Base-by-base conservation (phyloP, 2,113 vertebrate species). In the Microcebus lehilahytsara region DNA sequence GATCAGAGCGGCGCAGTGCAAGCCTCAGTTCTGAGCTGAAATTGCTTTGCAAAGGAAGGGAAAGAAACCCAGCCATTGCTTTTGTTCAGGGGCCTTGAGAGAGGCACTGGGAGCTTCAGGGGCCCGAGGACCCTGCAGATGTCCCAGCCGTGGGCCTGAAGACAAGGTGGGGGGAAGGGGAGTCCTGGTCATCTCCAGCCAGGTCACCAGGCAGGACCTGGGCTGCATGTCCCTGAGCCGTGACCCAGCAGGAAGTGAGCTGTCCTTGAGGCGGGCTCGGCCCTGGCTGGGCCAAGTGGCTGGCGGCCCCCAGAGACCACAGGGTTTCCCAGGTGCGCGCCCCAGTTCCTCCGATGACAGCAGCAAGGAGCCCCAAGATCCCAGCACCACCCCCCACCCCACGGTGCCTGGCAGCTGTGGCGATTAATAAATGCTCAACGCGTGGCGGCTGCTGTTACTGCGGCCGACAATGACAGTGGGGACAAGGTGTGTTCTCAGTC, bases 201-300 rank as follows among this genome's bases (percentile, higher is more conserved):
- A 69, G 7, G 0, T 3, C 6, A 22, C 75, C 27, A 25, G 42
- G 22, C 5, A 11, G 80, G 40, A 34, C 62, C 5, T 0, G 1
- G 14, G 22, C 51, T 30, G 7, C 0, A 5, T 17, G 53, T 42
- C 62, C 49, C 67, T 23, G 32, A 60, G 53, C 20, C 0, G 42
- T 6, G 22, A 62, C n/a, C 40, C 13, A 2, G 80, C 16, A 72
- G 40, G 27, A 66, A 74, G 80, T 9, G 4, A 46, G 60, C 19
- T 1, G 4, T 34, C 66, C 92, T 66, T 0, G 6, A 72, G 5
- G 7, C 0, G 0, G 69, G 49, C 19, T 0, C 0, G 0, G 32
- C 22, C 67, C 10, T 3, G 67, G 77, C 10, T 4, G 9, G 42
- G 8, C 78, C 8, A 2, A 46, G 37, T n/a, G 27, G 49, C 74